Evolutionary conservation across 2,888 invertebrate genomes (phyloP).

Genomic region (Dione juno): DNA sequence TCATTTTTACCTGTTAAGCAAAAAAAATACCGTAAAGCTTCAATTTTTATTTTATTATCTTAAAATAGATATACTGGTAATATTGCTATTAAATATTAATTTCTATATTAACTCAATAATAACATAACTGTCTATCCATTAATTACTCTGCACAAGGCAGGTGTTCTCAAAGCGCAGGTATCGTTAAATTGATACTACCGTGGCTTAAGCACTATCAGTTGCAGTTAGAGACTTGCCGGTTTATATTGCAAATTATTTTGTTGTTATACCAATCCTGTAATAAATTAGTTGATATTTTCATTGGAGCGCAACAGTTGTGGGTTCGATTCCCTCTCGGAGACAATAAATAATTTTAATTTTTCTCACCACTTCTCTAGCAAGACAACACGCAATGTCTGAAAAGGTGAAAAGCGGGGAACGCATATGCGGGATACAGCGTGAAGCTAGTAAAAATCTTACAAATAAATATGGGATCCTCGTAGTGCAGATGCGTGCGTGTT

Average conservation of each 20-base stretch:
- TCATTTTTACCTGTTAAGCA: too few relatives aligned
- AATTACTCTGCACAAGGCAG: constrained; percentile 31
- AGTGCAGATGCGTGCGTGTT: too few relatives aligned
- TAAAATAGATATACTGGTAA: too few relatives aligned
- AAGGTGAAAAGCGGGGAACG: neutral
- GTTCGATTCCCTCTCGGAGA: too few relatives aligned
- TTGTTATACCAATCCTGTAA: constrained; percentile 6
- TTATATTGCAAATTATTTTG: constrained; percentile 22
- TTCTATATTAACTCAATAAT: neutral
- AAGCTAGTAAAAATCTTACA: too few relatives aligned
- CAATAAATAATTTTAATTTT: too few relatives aligned
- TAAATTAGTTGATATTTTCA: neutral
- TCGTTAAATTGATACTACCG: constrained; percentile 38
- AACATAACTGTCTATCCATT: constrained; percentile 13
- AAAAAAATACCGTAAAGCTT: too few relatives aligned
- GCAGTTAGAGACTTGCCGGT: constrained; percentile 34
- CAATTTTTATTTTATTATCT: too few relatives aligned
- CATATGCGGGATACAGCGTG: neutral
- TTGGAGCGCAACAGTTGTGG: too few relatives aligned
- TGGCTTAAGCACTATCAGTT: constrained; percentile 37
- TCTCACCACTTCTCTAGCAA: too few relatives aligned
- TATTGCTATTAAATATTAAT: neutral
- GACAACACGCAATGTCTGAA: neutral
- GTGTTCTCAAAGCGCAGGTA: constrained; percentile 39
- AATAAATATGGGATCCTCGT: too few relatives aligned